phyloP scores from a whole-genome alignment of 2,888 invertebrate genomes.

The Lithophane ornitopus region DNA sequence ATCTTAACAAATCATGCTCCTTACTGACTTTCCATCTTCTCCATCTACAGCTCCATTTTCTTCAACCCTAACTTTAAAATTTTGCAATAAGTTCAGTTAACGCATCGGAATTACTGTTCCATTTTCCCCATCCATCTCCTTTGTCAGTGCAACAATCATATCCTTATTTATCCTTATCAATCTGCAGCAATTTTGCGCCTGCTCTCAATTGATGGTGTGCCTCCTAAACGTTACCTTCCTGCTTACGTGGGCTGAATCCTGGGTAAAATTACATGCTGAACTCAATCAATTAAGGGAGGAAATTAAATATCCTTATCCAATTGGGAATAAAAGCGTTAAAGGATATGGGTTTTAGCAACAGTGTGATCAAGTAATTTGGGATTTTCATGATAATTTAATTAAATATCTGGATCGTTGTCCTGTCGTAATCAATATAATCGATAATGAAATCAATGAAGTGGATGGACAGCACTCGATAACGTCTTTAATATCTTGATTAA shows the following conservation, averaged over 20 bases:
- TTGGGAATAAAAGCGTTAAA: slow-evolving; percentile 31
- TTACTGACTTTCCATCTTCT: not conserved
- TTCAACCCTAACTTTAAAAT: too few species aligned
- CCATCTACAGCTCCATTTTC: too few species aligned
- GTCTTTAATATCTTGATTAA: not conserved
- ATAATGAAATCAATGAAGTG: slow-evolving; percentile 22
- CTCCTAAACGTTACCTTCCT: slow-evolving; percentile 76
- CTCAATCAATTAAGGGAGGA: slow-evolving; percentile 70
- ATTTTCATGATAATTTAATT: not conserved
- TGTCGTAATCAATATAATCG: not conserved
- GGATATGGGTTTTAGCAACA: not conserved
- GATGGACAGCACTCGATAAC: slow-evolving; percentile 20
- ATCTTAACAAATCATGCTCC: not conserved
- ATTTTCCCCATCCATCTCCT: slow-evolving; percentile 14
- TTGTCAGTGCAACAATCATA: slow-evolving; percentile 41
- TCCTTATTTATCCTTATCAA: slow-evolving; percentile 61
- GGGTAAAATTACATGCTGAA: slow-evolving; percentile 66
- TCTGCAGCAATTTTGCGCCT: slow-evolving; percentile 64
- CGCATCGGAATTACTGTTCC: slow-evolving; percentile 5
- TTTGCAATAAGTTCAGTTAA: too few species aligned
- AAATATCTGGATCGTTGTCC: too few species aligned
- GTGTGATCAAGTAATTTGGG: not conserved
- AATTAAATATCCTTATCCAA: slow-evolving; percentile 66
- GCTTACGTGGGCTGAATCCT: slow-evolving; percentile 72
- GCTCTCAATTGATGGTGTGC: slow-evolving; percentile 73